Base-by-base conservation (phyloP, 1,140 invertebrate species). In the Polypedilum pembai region DNA sequence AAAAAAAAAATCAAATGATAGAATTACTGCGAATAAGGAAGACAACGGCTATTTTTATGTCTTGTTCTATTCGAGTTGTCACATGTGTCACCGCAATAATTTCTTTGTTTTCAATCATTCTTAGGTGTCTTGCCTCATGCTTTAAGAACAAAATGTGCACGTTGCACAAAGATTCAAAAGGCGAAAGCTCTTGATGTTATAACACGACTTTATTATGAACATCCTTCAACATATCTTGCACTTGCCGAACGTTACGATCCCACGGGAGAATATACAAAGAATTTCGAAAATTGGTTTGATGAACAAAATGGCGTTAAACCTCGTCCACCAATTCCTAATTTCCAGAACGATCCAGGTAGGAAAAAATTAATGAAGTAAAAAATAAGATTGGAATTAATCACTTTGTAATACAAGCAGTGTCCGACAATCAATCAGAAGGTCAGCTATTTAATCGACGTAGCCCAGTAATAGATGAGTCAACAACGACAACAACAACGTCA, bases 91-190 rank as follows among this genome's bases (percentile, higher is more conserved):
- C 12, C 12, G n/a, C 12, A 56, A 4, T 56, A 56, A 17, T n/a
- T 72, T 74, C 76, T 85, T 84, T 15, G 8, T 45, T 12, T 45
- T 45, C 1, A 45, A 56, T 56, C 12, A 8, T 2, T 3, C 5
- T 33, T 82, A 90, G 89, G 82, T 75, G 81, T 87, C 76, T 79
- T 89, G 24, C 88, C 88, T 33, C 88, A 89, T 81, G 87, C 87
- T 3, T 77, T 89, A 41, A 80, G 85, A 76, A 88, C 85, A 73
- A 87, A 88, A 75, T 89, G 88, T 77, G 77, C 83, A 7, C 79
- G 85, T 18, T 89, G 88, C 78, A 87, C 86, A 0, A 85, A 87
- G 73, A 83, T 85, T 69, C 87, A 89, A 78, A 87, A 85, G 78
- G 82, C 80, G 45, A 84, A 82, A 7, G 85, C 85, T 0, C 80